Base-by-base conservation (phyloP, 2,888 invertebrate genomes). In the Atethmia centrago region DNA sequence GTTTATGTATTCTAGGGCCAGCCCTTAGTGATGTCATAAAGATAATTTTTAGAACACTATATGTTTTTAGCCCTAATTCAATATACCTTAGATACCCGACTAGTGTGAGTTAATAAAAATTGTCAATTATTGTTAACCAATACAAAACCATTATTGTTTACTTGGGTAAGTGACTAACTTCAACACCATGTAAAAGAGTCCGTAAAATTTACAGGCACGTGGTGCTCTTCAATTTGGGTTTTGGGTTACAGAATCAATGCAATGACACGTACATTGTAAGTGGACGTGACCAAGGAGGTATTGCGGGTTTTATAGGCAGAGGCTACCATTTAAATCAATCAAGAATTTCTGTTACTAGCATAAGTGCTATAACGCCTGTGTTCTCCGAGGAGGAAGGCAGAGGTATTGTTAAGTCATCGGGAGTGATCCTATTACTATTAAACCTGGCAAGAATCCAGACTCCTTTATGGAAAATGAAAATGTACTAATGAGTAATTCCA, bases 281-380 rank as follows among this genome's bases (percentile, higher is more conserved):
- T 21, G 58, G 1, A 47, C 58, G 58, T 80, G 80, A 45, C 45
- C 31, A 51, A 63, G 31, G 19, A 61, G 12, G 71, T n/a, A 19
- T 40, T 16, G 25, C 8, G 14, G 9, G 7, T 36, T 36, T 49
- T 12, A 47, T n/a, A 19, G 8, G 40, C 40, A 28, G 10, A 55
- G 21, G 49, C 2, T 19, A 49, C 9, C 19, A 3, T 28, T 28
- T 5, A 62, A 25, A 62, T 40, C n/a, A 4, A 25, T 40, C 40
- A 40, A n/a, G 10, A 49, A 21, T 49, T 47, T 21, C 0, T 21
- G 49, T 49, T 9, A 49, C 49, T 9, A 21, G n/a, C 10, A 3
- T 9, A 49, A n/a, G 12, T 36, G 36, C 36, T 36, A 3, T 21
- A 58, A 36, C 21, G 21, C 58, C 31, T 14, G 3, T 21, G 21